phyloP scores from a whole-genome alignment of 2,888 invertebrate genomes.

The Scaptomyza reducta region DNA sequence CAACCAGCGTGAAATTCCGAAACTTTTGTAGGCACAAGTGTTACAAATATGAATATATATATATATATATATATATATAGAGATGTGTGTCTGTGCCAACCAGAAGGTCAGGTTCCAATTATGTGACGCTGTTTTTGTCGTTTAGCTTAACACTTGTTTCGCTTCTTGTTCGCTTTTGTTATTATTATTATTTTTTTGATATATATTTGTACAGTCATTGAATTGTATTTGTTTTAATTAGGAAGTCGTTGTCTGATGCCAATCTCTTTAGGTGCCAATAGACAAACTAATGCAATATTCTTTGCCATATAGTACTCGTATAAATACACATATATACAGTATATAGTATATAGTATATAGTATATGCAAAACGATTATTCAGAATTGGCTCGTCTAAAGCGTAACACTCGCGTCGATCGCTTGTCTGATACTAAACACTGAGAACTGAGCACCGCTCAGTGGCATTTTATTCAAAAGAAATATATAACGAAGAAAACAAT shows the following conservation, averaged over 20 bases:
- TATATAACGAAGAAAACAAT: conserved; percentile 11
- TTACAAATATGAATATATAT: conserved; percentile 7
- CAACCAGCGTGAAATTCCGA: conserved; percentile 19
- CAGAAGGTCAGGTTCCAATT: conserved; percentile 61
- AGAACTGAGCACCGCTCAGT: conserved; percentile 49
- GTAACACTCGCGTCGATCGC: conserved; percentile 71
- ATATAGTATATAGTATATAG: conserved; percentile 15
- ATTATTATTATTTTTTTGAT: conserved; percentile 13
- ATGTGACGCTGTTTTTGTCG: conserved; percentile 14
- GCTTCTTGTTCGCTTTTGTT: not conserved
- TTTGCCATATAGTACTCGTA: conserved; percentile 4
- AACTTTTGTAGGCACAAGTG: conserved; percentile 43
- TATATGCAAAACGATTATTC: conserved; percentile 32
- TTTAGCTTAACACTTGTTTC: conserved; percentile 41
- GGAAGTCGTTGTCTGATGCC: conserved; percentile 49
- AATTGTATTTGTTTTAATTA: conserved; percentile 36
- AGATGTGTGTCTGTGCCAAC: conserved; percentile 15
- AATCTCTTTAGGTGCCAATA: conserved; percentile 36
- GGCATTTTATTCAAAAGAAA: conserved; percentile 59
- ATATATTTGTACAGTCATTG: conserved; percentile 5
- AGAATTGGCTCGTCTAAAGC: conserved; percentile 45
- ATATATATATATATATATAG: conserved; percentile 2
- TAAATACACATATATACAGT: not conserved
- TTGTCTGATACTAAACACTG: conserved; percentile 73
- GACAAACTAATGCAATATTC: conserved; percentile 39